Percentiles rank a stretch among this genome's conserved stretches.
Evolutionary conservation across 2,888 invertebrate genomes (phyloP).

Genomic region (Exephanes ischioxanthus): DNA sequence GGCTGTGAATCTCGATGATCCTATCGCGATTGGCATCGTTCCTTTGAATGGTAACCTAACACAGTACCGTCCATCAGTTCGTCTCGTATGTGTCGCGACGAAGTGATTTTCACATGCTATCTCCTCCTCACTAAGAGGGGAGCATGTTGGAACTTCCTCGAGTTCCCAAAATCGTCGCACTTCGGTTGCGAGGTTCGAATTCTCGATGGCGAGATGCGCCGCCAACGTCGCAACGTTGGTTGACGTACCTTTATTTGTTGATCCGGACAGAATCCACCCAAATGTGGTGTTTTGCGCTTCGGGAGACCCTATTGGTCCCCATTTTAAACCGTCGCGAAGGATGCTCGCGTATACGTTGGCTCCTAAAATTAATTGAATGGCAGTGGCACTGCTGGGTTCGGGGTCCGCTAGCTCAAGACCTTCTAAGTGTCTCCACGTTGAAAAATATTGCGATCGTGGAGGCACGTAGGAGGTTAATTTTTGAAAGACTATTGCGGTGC

Average conservation of each 20-base stretch:
- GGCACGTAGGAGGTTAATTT: slow-evolving; percentile 29
- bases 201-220: slow-evolving; percentile 16
- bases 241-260: slow-evolving; percentile 1
- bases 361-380: slow-evolving; percentile 41
- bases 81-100: slow-evolving; percentile 62
- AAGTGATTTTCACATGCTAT: slow-evolving; percentile 70
- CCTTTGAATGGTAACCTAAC: slow-evolving; percentile 72
- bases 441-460: background rate
- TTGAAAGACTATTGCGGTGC: slow-evolving; percentile 18
- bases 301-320: slow-evolving; percentile 9
- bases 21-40: slow-evolving; percentile 51
- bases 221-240: background rate
- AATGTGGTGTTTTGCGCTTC: slow-evolving; percentile 45
- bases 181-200: slow-evolving; percentile 2
- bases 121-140: slow-evolving; percentile 65
- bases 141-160: slow-evolving; percentile 66
- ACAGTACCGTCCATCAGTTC: slow-evolving; percentile 70
- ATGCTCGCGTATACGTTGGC: slow-evolving; percentile 38
- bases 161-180: slow-evolving; percentile 70
- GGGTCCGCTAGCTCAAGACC: slow-evolving; percentile 39
- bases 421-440: slow-evolving; percentile 23
- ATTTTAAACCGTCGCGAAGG: slow-evolving; percentile 27
- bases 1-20: slow-evolving; percentile 69
- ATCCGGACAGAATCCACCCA: slow-evolving; percentile 57
- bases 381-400: slow-evolving; percentile 1